Conservation (phyloP, 2,113 vertebrate genomes). For the Podarcis muralis region DNA sequence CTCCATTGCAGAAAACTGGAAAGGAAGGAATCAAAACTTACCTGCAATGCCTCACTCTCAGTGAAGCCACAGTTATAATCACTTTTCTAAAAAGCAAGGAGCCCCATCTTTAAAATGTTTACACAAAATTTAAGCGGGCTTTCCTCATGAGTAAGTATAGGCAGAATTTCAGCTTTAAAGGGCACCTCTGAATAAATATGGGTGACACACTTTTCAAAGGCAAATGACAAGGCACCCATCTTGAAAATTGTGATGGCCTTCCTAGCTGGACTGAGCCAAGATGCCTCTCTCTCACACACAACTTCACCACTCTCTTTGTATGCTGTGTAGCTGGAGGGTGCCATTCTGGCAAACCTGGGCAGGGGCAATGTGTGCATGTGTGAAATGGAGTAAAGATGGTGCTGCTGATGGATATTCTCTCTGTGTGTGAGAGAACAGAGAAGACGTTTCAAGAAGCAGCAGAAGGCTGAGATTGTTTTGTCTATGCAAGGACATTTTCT, state of each 20-base stretch:
- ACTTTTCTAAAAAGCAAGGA: not conserved
- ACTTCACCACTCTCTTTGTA: not conserved
- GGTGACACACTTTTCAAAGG: not conserved
- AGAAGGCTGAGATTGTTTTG: too few relatives aligned
- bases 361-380: too few relatives aligned
- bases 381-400: too few relatives aligned
- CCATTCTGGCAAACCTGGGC: too few relatives aligned
- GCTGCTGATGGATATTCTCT: too few relatives aligned
- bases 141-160: not conserved
- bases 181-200: not conserved
- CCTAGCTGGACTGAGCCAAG: not conserved
- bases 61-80: not conserved
- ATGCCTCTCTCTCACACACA: not conserved
- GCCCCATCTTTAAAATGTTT: too few relatives aligned
- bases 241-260: not conserved
- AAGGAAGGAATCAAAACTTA: not conserved
- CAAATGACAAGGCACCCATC: not conserved
- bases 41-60: not conserved
- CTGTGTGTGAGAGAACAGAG: too few relatives aligned
- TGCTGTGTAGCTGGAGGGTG: not conserved
- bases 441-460: too few relatives aligned
- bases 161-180: not conserved
- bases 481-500: too few relatives aligned
- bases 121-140: not conserved
- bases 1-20: accelerated